phyloP scores from a whole-genome alignment of 1,140 invertebrate genomes.

The Helicoverpa armigera region DNA sequence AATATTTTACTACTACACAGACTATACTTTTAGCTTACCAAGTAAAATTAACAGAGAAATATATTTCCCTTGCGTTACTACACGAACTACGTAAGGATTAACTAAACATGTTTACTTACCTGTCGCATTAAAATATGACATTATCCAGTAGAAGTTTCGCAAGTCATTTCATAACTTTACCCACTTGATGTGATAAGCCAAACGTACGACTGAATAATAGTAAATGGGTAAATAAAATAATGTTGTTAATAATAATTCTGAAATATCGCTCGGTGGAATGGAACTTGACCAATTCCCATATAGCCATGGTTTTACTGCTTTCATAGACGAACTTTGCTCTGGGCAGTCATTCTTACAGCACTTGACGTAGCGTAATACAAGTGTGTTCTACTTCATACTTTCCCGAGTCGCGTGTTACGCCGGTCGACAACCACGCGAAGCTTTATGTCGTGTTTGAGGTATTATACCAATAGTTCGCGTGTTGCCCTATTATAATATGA shows the following conservation, averaged over 20 bases:
- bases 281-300: too few relatives aligned
- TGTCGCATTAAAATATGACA: neutral
- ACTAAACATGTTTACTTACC: slow-evolving; percentile 4
- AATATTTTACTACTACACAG: slow-evolving; percentile 53
- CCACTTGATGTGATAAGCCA: too few relatives aligned
- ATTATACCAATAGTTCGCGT: slow-evolving; percentile 79
- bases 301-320: too few relatives aligned
- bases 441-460: slow-evolving; percentile 66
- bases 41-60: slow-evolving; percentile 48
- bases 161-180: too few relatives aligned
- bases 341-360: neutral
- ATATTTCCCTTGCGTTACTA: slow-evolving; percentile 17
- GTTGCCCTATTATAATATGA: slow-evolving; percentile 78
- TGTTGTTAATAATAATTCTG: too few relatives aligned
- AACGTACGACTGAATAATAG: too few relatives aligned
- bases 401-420: slow-evolving; percentile 70
- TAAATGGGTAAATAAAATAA: too few relatives aligned
- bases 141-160: too few relatives aligned
- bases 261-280: too few relatives aligned
- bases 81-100: neutral
- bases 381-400: slow-evolving; percentile 52
- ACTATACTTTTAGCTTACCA: slow-evolving; percentile 53
- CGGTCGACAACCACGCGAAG: slow-evolving; percentile 66
- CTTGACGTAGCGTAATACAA: slow-evolving; percentile 27
- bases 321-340: neutral